Conservation (phyloP, 2,797 vertebrate genomes). For the Hapalemur alaotrensis region DNA sequence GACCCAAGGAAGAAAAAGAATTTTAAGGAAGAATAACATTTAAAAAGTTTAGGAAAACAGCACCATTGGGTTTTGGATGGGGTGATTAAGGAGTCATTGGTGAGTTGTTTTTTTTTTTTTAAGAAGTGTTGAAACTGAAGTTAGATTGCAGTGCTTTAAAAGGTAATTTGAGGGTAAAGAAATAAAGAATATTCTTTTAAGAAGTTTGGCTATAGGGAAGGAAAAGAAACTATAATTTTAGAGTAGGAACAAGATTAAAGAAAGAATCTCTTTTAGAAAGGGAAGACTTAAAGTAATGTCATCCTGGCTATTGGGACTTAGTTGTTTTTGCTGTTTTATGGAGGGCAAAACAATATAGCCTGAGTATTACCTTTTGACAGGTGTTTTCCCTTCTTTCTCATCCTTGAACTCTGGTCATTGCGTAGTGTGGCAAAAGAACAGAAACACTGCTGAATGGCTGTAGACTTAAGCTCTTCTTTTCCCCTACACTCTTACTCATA, state of each 20-base stretch:
- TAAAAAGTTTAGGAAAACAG: background rate
- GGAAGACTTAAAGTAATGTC: background rate
- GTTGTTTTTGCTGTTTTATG: background rate
- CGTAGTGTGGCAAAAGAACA: background rate
- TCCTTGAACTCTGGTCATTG: background rate
- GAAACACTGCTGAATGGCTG: background rate
- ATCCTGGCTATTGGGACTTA: background rate
- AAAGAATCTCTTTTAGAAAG: background rate
- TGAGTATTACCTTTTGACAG: background rate
- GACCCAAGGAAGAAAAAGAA: background rate
- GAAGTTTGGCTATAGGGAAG: background rate
- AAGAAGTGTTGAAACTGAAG: background rate
- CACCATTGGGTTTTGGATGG: background rate
- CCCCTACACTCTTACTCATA: background rate
- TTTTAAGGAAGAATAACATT: background rate
- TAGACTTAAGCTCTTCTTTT: background rate
- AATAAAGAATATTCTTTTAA: conserved; percentile 31
- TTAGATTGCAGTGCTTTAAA: background rate
- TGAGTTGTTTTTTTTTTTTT: background rate
- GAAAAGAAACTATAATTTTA: background rate
- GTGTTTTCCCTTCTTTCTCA: background rate
- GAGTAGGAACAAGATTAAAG: background rate
- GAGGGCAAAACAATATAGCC: background rate
- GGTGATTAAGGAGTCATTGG: background rate
- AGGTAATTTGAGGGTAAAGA: background rate